phyloP scores from a whole-genome alignment of 2,797 vertebrate species.

The Pelochelys cantorii region DNA sequence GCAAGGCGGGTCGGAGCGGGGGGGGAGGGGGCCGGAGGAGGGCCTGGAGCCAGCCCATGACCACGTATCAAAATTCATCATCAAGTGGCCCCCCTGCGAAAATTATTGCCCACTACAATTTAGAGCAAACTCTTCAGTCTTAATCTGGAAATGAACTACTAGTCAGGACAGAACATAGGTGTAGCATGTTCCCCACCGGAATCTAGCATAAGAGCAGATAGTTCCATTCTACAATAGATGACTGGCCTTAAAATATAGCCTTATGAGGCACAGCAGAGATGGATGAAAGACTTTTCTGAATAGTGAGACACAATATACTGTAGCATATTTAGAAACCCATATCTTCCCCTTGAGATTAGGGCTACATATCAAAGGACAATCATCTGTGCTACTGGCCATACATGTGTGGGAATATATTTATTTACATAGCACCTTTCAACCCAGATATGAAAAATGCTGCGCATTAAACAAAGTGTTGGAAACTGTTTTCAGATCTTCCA shows the following conservation, averaged over 20 bases:
- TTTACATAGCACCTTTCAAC: conserved; percentile 48
- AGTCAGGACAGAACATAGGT: background rate
- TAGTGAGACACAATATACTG: background rate
- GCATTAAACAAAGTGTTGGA: conserved; percentile 28
- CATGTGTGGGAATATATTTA: conserved; percentile 12
- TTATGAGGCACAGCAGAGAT: conserved; percentile 18
- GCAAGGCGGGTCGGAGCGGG: too few relatives aligned
- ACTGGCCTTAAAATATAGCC: conserved; percentile 34
- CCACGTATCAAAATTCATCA: too few relatives aligned
- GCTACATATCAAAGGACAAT: conserved; percentile 30
- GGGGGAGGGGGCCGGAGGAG: too few relatives aligned
- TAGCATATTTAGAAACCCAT: background rate
- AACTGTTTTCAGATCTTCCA: conserved; percentile 8
- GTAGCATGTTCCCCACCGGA: background rate
- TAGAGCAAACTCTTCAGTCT: background rate
- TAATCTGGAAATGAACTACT: background rate
- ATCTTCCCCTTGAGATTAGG: conserved; percentile 18
- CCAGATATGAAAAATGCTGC: conserved; percentile 8
- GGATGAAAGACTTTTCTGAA: conserved; percentile 49
- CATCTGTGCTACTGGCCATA: background rate
- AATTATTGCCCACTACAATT: too few relatives aligned
- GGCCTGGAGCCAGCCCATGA: too few relatives aligned
- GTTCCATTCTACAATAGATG: background rate
- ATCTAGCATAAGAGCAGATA: conserved; percentile 20
- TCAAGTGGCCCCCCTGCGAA: too few relatives aligned